Percentiles rank a stretch among this genome's conserved stretches.
Conservation (phyloP, 2,113 vertebrate species). For the Silurus asotus region DNA sequence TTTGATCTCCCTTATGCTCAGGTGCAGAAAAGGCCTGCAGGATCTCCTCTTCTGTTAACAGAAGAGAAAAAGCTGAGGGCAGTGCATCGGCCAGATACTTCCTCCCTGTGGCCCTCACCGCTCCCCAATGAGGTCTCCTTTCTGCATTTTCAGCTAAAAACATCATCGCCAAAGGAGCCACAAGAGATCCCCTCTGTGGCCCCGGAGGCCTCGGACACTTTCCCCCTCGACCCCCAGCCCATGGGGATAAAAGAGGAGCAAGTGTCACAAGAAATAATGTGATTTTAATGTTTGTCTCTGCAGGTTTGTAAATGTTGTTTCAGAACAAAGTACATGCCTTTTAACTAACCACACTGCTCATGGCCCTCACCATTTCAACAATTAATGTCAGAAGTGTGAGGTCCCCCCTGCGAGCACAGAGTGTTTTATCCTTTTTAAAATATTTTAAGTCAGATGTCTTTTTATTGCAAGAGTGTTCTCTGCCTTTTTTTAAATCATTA, state of each 20-base stretch:
- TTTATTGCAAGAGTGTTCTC: constrained; percentile 15
- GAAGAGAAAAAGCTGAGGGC: neutral
- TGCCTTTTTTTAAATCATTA: neutral
- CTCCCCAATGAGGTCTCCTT: constrained; percentile 12
- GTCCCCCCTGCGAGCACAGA: no score
- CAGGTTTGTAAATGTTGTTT: no score
- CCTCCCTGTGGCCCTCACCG: neutral
- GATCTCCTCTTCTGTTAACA: neutral
- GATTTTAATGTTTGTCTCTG: constrained; percentile 22
- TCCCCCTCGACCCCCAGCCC: neutral
- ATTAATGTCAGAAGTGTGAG: neutral
- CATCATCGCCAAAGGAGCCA: neutral
- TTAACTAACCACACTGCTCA: neutral
- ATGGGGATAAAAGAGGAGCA: neutral
- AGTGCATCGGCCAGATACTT: no score
- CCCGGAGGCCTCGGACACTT: no score
- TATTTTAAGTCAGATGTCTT: constrained; percentile 6
- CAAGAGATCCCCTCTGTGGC: neutral
- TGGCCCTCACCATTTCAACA: constrained; percentile 22
- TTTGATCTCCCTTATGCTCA: neutral
- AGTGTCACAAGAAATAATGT: neutral
- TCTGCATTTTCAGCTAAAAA: neutral
- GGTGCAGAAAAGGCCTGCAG: neutral
- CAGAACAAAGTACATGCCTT: no score
- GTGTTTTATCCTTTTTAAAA: no score